Percentiles rank a stretch among this genome's conserved stretches.
These are phyloP conservation scores for Phataginus tetradactyla DNA, from an alignment of 2,797 vertebrate genomes.

Conservation along the genomic window DNA sequence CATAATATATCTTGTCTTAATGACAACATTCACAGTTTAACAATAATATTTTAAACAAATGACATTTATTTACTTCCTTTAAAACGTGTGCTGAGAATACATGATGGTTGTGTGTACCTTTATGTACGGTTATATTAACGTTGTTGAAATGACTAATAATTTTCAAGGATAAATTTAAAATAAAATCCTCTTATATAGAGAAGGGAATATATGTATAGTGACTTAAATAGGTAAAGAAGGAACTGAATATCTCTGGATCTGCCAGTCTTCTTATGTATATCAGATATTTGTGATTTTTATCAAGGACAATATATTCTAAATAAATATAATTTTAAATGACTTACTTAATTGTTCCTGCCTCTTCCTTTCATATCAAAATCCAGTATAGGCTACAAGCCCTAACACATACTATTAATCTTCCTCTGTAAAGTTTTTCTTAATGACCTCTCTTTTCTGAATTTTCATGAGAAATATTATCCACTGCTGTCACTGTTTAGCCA, in stretches of 20 bases:
- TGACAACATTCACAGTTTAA: not conserved
- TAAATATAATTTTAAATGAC: not conserved
- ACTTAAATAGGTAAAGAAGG: not conserved
- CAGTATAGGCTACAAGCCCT: not conserved
- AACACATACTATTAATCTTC: not conserved
- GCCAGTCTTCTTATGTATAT: not conserved
- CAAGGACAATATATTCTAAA: not conserved
- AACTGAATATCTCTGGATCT: not conserved
- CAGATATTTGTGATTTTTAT: constrained; percentile 4
- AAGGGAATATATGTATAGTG: not conserved
- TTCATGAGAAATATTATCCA: not conserved
- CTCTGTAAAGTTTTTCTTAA: not conserved
- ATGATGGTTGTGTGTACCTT: not conserved
- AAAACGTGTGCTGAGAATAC: not conserved
- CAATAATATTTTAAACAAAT: not conserved
- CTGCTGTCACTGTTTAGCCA: not conserved
- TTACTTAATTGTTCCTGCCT: not conserved
- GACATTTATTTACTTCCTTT: not conserved
- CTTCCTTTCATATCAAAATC: not conserved
- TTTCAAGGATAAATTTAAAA: not conserved
- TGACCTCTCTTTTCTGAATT: not conserved
- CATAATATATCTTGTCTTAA: not conserved
- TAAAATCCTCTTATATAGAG: not conserved
- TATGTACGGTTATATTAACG: not conserved
- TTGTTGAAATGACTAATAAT: not conserved